Conservation (phyloP, 37 sponge, comb jelly and placozoan species). For the Diacarnus erythraeanus region DNA sequence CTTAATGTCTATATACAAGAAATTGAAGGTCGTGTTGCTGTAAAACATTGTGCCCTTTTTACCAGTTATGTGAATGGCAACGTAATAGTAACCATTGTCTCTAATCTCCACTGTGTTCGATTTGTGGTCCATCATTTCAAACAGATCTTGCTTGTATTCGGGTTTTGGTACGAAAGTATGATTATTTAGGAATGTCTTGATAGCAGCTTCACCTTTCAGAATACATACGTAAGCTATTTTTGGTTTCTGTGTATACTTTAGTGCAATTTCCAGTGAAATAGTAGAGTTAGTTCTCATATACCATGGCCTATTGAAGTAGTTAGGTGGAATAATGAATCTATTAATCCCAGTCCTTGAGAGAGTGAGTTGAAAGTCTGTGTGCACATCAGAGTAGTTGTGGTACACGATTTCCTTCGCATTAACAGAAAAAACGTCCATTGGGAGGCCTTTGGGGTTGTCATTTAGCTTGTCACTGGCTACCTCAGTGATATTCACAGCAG, state of each 20-base stretch:
- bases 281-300: neutral
- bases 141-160: neutral
- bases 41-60: neutral
- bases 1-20: neutral
- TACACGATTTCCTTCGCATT: neutral
- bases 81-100: neutral
- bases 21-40: neutral
- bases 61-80: neutral
- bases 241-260: neutral
- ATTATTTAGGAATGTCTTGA: neutral
- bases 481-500: neutral
- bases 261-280: neutral
- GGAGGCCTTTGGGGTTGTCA: neutral
- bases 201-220: neutral
- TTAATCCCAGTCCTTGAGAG: neutral
- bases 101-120: neutral
- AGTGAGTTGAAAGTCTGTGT: neutral
- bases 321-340: neutral
- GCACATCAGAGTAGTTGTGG: neutral
- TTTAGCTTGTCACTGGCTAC: neutral
- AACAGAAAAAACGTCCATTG: neutral
- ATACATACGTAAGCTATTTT: neutral
- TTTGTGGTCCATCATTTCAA: neutral
- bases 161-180: neutral
- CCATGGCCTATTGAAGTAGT: neutral